phyloP scores from a whole-genome alignment of 2,888 invertebrate species.

The Epicampocera succincta region DNA sequence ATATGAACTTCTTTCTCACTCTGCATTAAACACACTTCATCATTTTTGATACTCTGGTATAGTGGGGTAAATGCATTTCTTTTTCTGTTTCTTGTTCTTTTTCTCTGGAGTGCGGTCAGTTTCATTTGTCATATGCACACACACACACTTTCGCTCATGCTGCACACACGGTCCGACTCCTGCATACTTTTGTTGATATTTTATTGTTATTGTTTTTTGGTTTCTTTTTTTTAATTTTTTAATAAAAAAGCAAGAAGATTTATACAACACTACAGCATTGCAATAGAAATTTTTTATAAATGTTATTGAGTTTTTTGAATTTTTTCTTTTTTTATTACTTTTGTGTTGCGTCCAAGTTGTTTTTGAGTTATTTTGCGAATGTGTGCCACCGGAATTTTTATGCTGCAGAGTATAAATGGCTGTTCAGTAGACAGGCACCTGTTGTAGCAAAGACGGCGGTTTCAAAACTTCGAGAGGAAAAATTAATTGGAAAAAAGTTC shows the following conservation, averaged over 20 bases:
- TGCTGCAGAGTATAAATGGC: not conserved
- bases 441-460: too few species aligned
- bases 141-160: not conserved
- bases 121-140: slow-evolving; percentile 44
- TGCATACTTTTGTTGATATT: slow-evolving; percentile 13
- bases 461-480: too few species aligned
- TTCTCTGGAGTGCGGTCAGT: not conserved
- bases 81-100: too few species aligned
- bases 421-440: not conserved
- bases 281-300: slow-evolving; percentile 19
- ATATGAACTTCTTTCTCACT: not conserved
- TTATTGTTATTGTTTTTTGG: slow-evolving; percentile 34
- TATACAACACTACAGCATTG: slow-evolving; percentile 20
- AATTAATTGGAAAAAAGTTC: too few species aligned
- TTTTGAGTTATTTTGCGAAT: slow-evolving; percentile 18
- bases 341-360: slow-evolving; percentile 43
- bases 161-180: not conserved
- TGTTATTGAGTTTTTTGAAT: slow-evolving; percentile 38
- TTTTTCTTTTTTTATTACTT: slow-evolving; percentile 9
- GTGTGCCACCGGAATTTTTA: slow-evolving; percentile 17
- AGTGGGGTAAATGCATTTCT: slow-evolving; percentile 1
- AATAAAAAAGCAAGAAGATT: slow-evolving; percentile 24
- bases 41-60: slow-evolving; percentile 10
- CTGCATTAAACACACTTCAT: slow-evolving; percentile 10
- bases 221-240: not conserved